Evolutionary conservation across 1,140 invertebrate species (phyloP), one percentile per base, ranked within the genome.

Genomic region (Araneus ventricosus): DNA sequence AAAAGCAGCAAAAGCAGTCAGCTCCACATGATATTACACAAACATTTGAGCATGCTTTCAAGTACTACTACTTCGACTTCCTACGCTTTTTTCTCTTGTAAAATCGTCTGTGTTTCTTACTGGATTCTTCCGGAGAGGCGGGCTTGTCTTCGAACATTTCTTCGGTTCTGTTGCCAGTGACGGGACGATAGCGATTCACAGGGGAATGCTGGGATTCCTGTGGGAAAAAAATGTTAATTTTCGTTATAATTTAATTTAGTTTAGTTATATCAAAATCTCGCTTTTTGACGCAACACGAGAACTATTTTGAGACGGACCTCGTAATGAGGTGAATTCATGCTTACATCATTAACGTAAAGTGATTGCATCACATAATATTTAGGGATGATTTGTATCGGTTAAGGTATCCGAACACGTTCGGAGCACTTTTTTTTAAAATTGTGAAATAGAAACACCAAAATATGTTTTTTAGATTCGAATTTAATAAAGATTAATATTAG

Each of bases 21-120:
- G n/a, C n/a, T 67, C 10, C 24, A 67, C 27, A 67, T 30, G 63
- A 67, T 67, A 67, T 67, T 24, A 10, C 4, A 27, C 27, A 27
- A 20, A 75, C 37, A 27, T 34, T 22, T 37, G 17, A 75, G 30
- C 70, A 75, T 75, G 70, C 70, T 27, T 34, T 20, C 70, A 37
- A 75, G 30, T 75, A 75, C 70, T 34, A 75, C 70, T 75, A 61
- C 84, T 90, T 67, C 17, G 27, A 52, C 34, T 85, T 92, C 61
- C 79, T 85, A 24, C 61, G 82, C 39, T 84, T 90, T 30, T 82
- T 90, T 63, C 34, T 92, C 37, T 45, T 86, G 37, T 52, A 22
- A 27, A 85, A 92, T 70, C 57, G 34, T 27, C 37, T 45, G 34
- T 27, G 57, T 82, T 92, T 92, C 90, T 92, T 92, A 92, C 90